Base-by-base conservation (phyloP, 2,888 invertebrate genomes). In the Scaeva pyrastri region DNA sequence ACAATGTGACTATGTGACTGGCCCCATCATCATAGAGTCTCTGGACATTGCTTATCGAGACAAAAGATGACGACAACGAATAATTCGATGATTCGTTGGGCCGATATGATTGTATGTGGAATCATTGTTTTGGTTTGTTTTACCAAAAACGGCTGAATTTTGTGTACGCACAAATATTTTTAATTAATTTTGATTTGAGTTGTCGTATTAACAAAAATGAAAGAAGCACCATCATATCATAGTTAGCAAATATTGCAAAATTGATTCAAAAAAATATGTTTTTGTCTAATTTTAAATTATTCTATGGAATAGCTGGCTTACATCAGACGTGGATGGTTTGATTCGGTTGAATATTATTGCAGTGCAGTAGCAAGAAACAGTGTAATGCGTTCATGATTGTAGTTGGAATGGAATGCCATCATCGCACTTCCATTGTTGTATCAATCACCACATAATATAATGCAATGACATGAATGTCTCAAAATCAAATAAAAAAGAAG, bases 401-500 rank as follows among this genome's bases (percentile, higher is more conserved):
- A 10, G 68, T 50, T 14, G 50, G 16, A 16, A 43, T 43, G 85
- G 72, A 85, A 85, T 85, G 85, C 81, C 56, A 73, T 81, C 76
- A 76, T 85, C 60, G 68, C 70, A 86, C 81, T 64, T 78, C 86
- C 81, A 86, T 86, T 86, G 86, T 86, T 86, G 70, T 77, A 82
- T 82, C 82, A 86, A 82, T 86, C 76, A 78, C 77, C 77, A 77
- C 82, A 78, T 82, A 86, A 86, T 74, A 74, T 77, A 86, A 77
- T 86, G 86, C 81, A 86, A 86, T 73, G 68, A 64, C 74, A 84
- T 84, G 84, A 71, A 71, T 77, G 82, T 82, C 77, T 80, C 72
- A 76, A 85, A 85, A 85, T 62, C 72, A 60, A 80, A 85, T 85
- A 72, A 85, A 76, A 76, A 58, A 45, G 45, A 11, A 31, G 68